A percentile compares a stretch with the other conserved stretches of the same genome.
Conservation (phyloP, 2,888 invertebrate species). For the Heliconius sara region DNA sequence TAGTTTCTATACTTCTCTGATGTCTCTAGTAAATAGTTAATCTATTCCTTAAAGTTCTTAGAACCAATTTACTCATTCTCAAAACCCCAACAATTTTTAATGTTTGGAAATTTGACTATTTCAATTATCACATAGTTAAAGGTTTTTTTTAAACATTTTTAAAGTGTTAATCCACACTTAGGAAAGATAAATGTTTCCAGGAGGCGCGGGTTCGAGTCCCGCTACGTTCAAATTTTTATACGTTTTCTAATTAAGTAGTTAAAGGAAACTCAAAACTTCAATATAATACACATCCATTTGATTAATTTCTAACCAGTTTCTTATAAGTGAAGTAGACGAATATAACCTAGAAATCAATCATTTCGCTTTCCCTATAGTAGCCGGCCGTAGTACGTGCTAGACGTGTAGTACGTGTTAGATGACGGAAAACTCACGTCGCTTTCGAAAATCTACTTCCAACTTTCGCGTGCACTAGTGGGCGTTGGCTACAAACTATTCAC, state of each 20-base stretch:
- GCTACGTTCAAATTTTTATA: no score
- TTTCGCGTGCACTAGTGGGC: not conserved
- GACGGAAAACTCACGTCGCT: not conserved
- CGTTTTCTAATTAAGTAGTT: no score
- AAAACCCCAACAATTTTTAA: not conserved
- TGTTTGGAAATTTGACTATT: not conserved
- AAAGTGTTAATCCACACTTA: no score
- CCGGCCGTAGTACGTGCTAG: constrained; percentile 13
- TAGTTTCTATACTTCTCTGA: not conserved
- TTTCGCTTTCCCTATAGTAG: constrained; percentile 2
- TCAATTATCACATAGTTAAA: not conserved
- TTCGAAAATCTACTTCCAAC: not conserved
- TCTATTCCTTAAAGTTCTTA: not conserved
- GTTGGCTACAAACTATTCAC: not conserved
- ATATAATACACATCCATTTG: not conserved
- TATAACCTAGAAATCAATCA: constrained; percentile 1
- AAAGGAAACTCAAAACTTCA: no score
- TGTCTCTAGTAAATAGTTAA: not conserved
- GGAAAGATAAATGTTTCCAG: no score
- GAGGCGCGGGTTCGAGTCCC: no score
- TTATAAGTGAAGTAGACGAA: not conserved
- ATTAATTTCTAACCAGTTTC: not conserved
- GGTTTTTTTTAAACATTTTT: no score
- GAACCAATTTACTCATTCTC: not conserved
- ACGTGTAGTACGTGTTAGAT: constrained; percentile 18